Percentiles rank a stretch among this genome's conserved stretches.
Evolutionary conservation across 2,113 vertebrate genomes (phyloP).

Genomic region (Hemibagrus wyckioides): DNA sequence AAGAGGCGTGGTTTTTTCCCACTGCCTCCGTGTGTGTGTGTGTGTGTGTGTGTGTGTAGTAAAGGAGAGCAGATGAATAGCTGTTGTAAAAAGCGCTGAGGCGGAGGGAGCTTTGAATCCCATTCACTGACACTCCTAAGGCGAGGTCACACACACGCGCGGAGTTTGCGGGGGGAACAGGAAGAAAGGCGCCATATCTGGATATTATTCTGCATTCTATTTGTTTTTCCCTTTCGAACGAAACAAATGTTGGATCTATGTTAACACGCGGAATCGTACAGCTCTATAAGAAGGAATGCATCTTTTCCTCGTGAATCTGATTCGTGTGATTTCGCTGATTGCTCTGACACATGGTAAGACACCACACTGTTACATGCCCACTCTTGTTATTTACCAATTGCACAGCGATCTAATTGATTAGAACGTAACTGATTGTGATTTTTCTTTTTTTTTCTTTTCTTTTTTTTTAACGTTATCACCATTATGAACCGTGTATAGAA

Average conservation of each 20-base stretch:
- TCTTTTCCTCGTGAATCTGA: slow-evolving; percentile 72
- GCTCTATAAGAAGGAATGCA: slow-evolving; percentile 74
- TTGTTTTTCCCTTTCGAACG: slow-evolving; percentile 49
- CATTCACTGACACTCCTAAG: slow-evolving; percentile 64
- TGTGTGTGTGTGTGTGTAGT: slow-evolving; percentile 10
- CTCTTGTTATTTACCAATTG: background rate
- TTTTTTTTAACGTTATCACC: no score
- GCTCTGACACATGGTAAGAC: slow-evolving; percentile 71
- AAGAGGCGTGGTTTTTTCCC: slow-evolving; percentile 57
- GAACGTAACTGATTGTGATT: background rate
- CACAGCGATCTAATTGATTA: no score
- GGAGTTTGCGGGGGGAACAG: slow-evolving; percentile 35
- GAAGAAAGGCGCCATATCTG: slow-evolving; percentile 47
- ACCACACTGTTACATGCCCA: background rate
- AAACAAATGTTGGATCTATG: slow-evolving; percentile 72
- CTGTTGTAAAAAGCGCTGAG: slow-evolving; percentile 24
- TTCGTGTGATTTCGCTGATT: slow-evolving; percentile 69
- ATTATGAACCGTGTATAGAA: background rate
- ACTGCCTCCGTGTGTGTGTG: slow-evolving; percentile 19
- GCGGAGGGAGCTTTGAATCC: slow-evolving; percentile 56
- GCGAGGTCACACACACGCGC: slow-evolving; percentile 60
- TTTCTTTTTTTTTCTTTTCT: no score
- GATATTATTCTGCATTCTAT: slow-evolving; percentile 53
- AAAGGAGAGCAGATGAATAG: slow-evolving; percentile 43
- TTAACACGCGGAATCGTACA: slow-evolving; percentile 69